phyloP scores from a whole-genome alignment of 1,140 invertebrate genomes.

The Anthonomus grandis region DNA sequence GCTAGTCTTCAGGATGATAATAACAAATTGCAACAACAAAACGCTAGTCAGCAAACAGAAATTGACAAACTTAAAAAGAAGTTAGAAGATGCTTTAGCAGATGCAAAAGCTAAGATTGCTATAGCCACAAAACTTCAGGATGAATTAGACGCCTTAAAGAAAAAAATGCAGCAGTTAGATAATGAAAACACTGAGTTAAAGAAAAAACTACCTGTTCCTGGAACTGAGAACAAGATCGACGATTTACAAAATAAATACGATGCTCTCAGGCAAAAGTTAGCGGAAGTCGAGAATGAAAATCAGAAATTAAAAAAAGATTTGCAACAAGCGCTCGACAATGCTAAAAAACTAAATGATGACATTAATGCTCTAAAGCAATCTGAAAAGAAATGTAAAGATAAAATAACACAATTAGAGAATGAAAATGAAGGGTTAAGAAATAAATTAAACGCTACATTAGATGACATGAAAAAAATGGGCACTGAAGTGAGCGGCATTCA shows the following conservation, averaged over 20 bases:
- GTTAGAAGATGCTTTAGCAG: slow-evolving; percentile 16
- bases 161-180: slow-evolving; percentile 17
- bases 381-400: slow-evolving; percentile 7
- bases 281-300: slow-evolving; percentile 23
- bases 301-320: slow-evolving; percentile 22
- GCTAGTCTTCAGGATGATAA: slow-evolving; percentile 19
- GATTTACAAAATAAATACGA: slow-evolving; percentile 10
- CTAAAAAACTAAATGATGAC: slow-evolving; percentile 8
- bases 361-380: slow-evolving; percentile 2
- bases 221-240: neutral
- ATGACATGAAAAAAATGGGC: slow-evolving; percentile 27
- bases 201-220: neutral
- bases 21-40: slow-evolving; percentile 21
- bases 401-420: slow-evolving; percentile 22
- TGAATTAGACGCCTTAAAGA: slow-evolving; percentile 11
- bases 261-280: slow-evolving; percentile 16
- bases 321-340: slow-evolving; percentile 16
- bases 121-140: slow-evolving; percentile 4
- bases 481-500: slow-evolving; percentile 19
- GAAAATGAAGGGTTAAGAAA: slow-evolving; percentile 26
- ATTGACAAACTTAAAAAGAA: slow-evolving; percentile 22
- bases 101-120: neutral
- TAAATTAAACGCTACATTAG: slow-evolving; percentile 18
- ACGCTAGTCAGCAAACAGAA: slow-evolving; percentile 21
- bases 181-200: slow-evolving; percentile 18